Conservation (phyloP, 1,140 invertebrate species). For the Drosophila eugracilis region DNA sequence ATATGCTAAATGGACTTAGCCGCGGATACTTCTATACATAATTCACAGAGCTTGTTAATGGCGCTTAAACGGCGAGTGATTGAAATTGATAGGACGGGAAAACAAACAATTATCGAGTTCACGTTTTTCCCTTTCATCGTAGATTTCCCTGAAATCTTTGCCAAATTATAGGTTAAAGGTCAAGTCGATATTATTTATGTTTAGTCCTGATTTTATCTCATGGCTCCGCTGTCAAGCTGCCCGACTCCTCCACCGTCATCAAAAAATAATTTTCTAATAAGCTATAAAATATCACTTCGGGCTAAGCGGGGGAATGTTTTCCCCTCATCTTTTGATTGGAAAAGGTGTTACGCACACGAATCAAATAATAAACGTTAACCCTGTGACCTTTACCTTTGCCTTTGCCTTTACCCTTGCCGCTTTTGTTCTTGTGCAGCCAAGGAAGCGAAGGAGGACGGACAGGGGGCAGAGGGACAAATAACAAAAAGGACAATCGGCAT, state of each 20-base stretch:
- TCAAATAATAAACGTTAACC: slow-evolving; percentile 50
- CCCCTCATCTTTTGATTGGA: slow-evolving; percentile 19
- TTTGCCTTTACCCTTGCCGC: slow-evolving; percentile 54
- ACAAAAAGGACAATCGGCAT: slow-evolving; percentile 51
- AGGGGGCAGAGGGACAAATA: slow-evolving; percentile 27
- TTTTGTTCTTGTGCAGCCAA: slow-evolving; percentile 60
- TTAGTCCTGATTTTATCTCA: slow-evolving; percentile 43
- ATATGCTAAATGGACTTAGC: slow-evolving; percentile 78
- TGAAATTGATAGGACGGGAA: slow-evolving; percentile 51
- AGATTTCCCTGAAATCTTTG: slow-evolving; percentile 41
- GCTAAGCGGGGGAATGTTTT: slow-evolving; percentile 17
- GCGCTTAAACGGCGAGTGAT: slow-evolving; percentile 42
- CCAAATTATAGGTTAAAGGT: slow-evolving; percentile 58
- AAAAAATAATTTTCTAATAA: slow-evolving; percentile 79
- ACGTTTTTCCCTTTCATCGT: background rate
- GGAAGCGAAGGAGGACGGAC: slow-evolving; percentile 43
- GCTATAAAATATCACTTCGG: slow-evolving; percentile 79
- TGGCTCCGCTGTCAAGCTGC: slow-evolving; percentile 25
- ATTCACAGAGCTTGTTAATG: slow-evolving; percentile 35
- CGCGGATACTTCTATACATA: slow-evolving; percentile 23
- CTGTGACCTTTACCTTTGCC: slow-evolving; percentile 59
- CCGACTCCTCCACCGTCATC: slow-evolving; percentile 20
- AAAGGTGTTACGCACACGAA: slow-evolving; percentile 67
- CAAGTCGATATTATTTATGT: slow-evolving; percentile 59
- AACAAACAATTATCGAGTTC: slow-evolving; percentile 7